A percentile compares a stretch with the other conserved stretches of the same genome.
phyloP scores from a whole-genome alignment of 2,888 invertebrate species.

The Eulithis testata region DNA sequence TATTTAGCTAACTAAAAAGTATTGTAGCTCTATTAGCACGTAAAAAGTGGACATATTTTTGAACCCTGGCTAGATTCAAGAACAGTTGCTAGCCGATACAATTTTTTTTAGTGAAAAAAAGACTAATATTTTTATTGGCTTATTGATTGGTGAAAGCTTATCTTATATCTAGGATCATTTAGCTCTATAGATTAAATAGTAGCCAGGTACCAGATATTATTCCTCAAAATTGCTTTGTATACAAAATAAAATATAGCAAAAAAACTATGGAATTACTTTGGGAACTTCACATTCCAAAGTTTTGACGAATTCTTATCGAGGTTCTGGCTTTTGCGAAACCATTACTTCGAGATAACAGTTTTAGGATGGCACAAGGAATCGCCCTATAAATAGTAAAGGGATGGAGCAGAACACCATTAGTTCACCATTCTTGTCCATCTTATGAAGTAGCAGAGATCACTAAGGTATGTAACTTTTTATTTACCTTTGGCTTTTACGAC shows the following conservation, averaged over 20 bases:
- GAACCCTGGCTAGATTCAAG: no score
- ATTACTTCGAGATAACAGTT: conserved; percentile 61
- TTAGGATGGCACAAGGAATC: conserved; percentile 42
- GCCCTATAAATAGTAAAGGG: conserved; percentile 62
- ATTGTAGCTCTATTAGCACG: no score
- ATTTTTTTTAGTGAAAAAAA: no score
- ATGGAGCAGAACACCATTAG: conserved; percentile 48
- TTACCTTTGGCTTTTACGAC: not conserved
- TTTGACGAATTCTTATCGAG: conserved; percentile 66
- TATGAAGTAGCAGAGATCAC: conserved; percentile 37
- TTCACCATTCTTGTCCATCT: conserved; percentile 44
- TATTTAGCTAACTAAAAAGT: no score
- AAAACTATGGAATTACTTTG: not conserved
- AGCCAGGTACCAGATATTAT: no score
- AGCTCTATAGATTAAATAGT: no score
- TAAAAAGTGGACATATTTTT: no score
- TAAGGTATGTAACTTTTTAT: conserved; percentile 53
- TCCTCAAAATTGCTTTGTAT: not conserved
- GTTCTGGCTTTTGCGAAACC: conserved; percentile 60
- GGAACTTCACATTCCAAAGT: conserved; percentile 58
- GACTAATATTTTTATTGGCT: no score
- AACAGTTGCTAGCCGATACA: no score
- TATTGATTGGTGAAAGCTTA: no score
- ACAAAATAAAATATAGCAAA: conserved; percentile 1
- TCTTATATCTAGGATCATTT: no score